These are phyloP conservation scores for Agapostemon virescens DNA, from an alignment of 2,888 invertebrate genomes.

Conservation along the genomic window DNA sequence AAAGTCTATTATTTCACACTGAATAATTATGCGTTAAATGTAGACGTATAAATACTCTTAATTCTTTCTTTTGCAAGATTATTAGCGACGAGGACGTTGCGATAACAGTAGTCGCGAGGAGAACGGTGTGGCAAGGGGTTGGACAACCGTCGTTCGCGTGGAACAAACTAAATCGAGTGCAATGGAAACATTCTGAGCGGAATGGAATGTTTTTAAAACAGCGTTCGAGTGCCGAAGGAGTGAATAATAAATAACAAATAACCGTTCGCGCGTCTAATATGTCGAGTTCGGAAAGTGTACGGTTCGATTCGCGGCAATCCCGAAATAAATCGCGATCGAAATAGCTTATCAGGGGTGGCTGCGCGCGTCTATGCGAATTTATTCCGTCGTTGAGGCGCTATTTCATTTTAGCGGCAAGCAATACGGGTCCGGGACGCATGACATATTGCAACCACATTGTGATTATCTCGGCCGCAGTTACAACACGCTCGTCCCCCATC, in stretches of 20 bases:
- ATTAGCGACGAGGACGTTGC: no score
- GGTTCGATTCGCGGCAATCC: not conserved
- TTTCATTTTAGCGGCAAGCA: not conserved
- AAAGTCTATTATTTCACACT: no score
- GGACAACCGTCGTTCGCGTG: no score
- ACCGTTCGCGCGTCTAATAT: not conserved
- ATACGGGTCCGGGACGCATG: not conserved
- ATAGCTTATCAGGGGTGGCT: not conserved
- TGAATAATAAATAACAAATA: not conserved
- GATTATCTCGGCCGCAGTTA: slow-evolving; percentile 15
- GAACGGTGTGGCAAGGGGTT: no score
- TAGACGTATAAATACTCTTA: no score
- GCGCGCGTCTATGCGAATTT: not conserved
- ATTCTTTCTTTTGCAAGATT: no score
- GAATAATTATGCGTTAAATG: no score
- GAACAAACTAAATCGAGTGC: no score
- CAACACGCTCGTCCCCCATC: not conserved
- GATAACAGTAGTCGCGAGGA: no score
- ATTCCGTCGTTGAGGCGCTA: not conserved
- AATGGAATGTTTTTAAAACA: not conserved
- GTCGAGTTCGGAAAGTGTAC: not conserved
- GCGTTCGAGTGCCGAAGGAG: not conserved
- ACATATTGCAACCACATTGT: slow-evolving; percentile 19
- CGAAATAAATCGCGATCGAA: not conserved
- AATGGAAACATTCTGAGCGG: no score